A percentile compares a stretch with the other conserved stretches of the same genome.
These are phyloP conservation scores for Eospalax fontanierii DNA, from an alignment of 2,797 vertebrate genomes.

Conservation along the genomic window DNA sequence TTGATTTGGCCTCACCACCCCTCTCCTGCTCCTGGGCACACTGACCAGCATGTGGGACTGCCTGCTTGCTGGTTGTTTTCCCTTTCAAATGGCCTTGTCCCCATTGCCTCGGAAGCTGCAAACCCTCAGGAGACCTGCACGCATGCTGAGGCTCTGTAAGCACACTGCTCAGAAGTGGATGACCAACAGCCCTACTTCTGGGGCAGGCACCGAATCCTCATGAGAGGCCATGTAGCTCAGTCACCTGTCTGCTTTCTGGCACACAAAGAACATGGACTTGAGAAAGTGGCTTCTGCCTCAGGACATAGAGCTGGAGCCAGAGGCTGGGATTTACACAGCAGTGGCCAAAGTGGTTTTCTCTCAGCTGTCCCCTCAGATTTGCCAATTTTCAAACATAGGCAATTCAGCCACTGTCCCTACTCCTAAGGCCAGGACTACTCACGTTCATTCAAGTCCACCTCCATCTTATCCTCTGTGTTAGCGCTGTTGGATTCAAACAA, in stretches of 20 bases:
- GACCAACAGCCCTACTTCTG: background rate
- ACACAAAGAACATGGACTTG: background rate
- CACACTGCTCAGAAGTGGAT: background rate
- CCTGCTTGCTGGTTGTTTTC: background rate
- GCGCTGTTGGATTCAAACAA: slow-evolving; percentile 93
- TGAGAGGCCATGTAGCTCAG: background rate
- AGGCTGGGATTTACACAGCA: background rate
- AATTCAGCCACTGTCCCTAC: background rate
- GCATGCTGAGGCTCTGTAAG: background rate
- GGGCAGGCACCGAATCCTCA: background rate
- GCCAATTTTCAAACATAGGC: background rate
- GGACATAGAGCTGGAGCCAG: background rate
- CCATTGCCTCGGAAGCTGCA: background rate
- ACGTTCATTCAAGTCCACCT: slow-evolving; percentile 95
- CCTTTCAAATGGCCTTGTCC: background rate
- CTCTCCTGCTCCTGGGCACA: background rate
- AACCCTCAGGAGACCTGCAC: background rate
- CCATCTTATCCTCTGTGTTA: slow-evolving; percentile 96
- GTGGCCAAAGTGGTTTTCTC: background rate
- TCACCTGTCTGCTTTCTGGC: background rate
- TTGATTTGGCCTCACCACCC: background rate
- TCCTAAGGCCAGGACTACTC: slow-evolving; percentile 51
- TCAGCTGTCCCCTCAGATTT: background rate
- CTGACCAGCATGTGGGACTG: background rate
- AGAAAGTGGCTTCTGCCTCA: background rate